phyloP scores from a whole-genome alignment of 1,140 invertebrate species.

The Gonatopus flavifemur region DNA sequence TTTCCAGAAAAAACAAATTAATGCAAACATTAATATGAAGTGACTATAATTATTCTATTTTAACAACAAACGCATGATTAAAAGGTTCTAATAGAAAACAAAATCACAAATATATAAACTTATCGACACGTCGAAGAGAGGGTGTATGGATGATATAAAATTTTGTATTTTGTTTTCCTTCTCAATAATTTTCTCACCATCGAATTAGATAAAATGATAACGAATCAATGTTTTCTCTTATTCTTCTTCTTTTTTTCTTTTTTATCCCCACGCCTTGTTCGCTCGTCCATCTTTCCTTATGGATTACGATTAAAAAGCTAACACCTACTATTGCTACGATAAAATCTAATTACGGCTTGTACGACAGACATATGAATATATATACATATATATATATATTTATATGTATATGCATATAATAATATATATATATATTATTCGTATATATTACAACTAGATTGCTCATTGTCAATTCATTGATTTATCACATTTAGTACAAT shows the following conservation, averaged over 20 bases:
- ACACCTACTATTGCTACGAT: conserved; percentile 47
- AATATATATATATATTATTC: conserved; percentile 21
- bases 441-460: conserved; percentile 55
- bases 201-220: too few species aligned
- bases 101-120: too few species aligned
- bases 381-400: conserved; percentile 26
- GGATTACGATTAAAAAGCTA: conserved; percentile 32
- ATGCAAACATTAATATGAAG: too few species aligned
- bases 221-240: too few species aligned
- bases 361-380: conserved; percentile 51
- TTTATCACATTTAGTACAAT: conserved; percentile 59
- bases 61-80: too few species aligned
- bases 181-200: too few species aligned
- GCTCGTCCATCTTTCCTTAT: conserved; percentile 9
- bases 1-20: too few species aligned
- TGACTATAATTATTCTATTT: too few species aligned
- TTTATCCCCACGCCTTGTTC: background rate
- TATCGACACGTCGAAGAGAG: too few species aligned
- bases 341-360: conserved; percentile 47
- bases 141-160: too few species aligned
- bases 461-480: conserved; percentile 59
- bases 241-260: background rate
- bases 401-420: conserved; percentile 27
- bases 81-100: too few species aligned
- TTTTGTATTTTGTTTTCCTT: too few species aligned